A percentile compares a stretch with the other conserved stretches of the same genome.
phyloP scores from a whole-genome alignment of 2,888 invertebrate genomes.

The Drosophila incognita region DNA sequence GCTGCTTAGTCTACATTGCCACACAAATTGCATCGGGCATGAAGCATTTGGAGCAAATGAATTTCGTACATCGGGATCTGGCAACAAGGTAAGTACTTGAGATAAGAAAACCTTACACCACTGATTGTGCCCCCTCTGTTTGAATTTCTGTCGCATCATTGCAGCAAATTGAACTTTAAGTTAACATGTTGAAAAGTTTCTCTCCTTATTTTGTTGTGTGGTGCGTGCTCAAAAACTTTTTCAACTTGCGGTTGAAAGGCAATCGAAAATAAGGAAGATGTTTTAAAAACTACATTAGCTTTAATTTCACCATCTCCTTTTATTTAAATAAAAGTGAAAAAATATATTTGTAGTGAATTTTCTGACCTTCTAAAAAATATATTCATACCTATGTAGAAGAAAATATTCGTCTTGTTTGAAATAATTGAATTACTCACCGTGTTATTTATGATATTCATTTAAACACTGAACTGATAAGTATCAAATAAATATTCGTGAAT shows the following conservation, averaged over 20 bases:
- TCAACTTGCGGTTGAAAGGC: constrained; percentile 37
- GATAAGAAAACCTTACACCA: constrained; percentile 41
- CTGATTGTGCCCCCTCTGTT: constrained; percentile 5
- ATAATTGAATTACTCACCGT: neutral
- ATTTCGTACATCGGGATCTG: constrained; percentile 94
- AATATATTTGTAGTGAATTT: neutral
- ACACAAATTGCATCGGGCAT: constrained; percentile 95
- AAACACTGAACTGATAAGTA: no score
- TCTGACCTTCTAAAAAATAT: neutral
- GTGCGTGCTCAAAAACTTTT: constrained; percentile 47
- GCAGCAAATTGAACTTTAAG: constrained; percentile 63
- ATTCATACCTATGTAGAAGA: neutral
- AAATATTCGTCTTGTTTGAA: neutral
- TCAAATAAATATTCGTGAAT: neutral
- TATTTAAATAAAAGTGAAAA: neutral
- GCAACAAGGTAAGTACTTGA: constrained; percentile 89
- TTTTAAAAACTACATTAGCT: constrained; percentile 19
- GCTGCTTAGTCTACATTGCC: constrained; percentile 93
- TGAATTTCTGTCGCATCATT: constrained; percentile 57
- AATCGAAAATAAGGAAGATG: constrained; percentile 27
- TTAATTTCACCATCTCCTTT: neutral
- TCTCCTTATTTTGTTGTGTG: constrained; percentile 10
- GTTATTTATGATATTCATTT: neutral
- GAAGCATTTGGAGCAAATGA: constrained; percentile 94
- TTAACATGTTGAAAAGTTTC: constrained; percentile 49